Conservation (phyloP, 2,113 vertebrate genomes). For the Charina bottae region DNA sequence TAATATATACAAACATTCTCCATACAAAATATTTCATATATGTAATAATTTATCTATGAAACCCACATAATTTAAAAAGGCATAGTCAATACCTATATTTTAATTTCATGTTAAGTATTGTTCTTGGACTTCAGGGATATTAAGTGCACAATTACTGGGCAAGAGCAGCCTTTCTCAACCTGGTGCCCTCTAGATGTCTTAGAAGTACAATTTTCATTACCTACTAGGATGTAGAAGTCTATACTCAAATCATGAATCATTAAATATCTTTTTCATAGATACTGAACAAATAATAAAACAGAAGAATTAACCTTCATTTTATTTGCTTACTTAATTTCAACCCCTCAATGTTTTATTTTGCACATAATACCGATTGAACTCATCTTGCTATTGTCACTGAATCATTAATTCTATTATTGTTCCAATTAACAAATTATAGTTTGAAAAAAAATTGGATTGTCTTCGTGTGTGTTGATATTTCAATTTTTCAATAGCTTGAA, state of each 20-base stretch:
- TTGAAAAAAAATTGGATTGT: conserved; percentile 30
- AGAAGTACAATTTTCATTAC: not conserved
- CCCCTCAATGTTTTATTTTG: not conserved
- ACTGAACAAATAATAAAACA: not conserved
- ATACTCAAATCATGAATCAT: not conserved
- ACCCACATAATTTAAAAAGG: not conserved
- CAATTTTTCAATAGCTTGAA: conserved; percentile 47
- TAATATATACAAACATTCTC: conserved; percentile 63
- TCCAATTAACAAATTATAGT: conserved; percentile 28
- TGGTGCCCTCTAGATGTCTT: not conserved
- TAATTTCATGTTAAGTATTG: not conserved
- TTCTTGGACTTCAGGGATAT: not conserved
- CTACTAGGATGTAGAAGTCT: not conserved
- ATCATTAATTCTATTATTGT: conserved; percentile 24
- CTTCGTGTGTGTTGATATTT: conserved; percentile 20
- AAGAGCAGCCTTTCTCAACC: not conserved
- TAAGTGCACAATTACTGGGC: not conserved
- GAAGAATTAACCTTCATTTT: not conserved
- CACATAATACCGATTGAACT: conserved; percentile 1
- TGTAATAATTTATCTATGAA: conserved; percentile 14
- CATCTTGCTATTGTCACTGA: conserved; percentile 38
- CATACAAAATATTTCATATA: conserved; percentile 57
- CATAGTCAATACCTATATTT: not conserved
- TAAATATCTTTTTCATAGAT: not conserved
- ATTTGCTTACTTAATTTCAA: not conserved